Percentiles rank a stretch among this genome's conserved stretches.
Conservation (phyloP, 2,888 invertebrate species). For the Branchinecta sandiegonensis region DNA sequence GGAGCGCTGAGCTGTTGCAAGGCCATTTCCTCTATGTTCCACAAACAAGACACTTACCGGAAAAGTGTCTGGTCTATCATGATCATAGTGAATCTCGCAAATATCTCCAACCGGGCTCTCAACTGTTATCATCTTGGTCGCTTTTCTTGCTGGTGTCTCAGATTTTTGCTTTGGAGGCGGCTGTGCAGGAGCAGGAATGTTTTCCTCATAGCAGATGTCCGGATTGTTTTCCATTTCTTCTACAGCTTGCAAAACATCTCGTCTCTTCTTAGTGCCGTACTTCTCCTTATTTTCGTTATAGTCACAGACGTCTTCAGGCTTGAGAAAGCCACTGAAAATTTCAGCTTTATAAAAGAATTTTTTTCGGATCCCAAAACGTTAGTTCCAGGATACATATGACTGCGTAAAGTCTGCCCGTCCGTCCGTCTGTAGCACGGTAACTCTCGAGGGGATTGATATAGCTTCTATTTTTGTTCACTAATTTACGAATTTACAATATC, state of each 20-base stretch:
- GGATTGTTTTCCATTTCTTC: conserved; percentile 13
- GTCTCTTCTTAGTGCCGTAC: conserved; percentile 42
- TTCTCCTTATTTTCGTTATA: conserved; percentile 66
- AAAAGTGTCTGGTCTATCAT: conserved; percentile 11
- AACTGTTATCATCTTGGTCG: neutral
- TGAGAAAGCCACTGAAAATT: conserved; percentile 48
- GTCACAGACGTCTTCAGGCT: conserved; percentile 68
- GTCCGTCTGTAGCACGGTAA: no score
- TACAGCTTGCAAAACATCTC: neutral
- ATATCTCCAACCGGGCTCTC: neutral
- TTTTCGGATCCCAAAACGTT: no score
- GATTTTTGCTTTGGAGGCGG: neutral
- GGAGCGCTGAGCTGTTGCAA: no score
- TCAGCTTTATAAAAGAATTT: neutral
- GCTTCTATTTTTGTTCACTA: no score
- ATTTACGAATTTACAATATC: no score
- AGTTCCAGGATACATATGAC: no score
- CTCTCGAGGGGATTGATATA: no score
- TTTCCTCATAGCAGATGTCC: neutral
- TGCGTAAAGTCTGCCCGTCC: no score
- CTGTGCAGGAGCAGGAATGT: neutral
- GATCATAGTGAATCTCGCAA: conserved; percentile 12
- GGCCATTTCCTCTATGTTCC: no score
- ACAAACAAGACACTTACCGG: neutral
- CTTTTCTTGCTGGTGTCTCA: neutral